These are phyloP conservation scores for Gila orcuttii DNA, from an alignment of 2,113 vertebrate species.

Conservation along the genomic window DNA sequence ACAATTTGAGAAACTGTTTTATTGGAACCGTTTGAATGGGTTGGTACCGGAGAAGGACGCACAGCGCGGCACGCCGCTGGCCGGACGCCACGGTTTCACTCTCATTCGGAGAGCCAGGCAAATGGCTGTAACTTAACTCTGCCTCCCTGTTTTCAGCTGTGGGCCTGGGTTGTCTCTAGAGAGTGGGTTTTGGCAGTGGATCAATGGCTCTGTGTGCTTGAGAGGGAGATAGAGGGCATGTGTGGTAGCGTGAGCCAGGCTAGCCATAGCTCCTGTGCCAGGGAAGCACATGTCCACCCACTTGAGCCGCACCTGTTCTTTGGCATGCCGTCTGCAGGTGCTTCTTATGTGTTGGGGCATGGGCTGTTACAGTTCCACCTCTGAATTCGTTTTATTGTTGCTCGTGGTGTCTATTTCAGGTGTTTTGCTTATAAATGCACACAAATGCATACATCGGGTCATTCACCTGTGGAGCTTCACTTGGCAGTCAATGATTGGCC, in stretches of 20 bases:
- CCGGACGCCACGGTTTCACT: conserved; percentile 21
- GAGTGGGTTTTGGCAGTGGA: conserved; percentile 45
- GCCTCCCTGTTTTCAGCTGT: conserved; percentile 41
- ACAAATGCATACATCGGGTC: neutral
- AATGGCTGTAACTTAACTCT: conserved; percentile 46
- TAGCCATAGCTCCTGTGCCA: conserved; percentile 38
- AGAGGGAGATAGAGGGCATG: conserved; percentile 1
- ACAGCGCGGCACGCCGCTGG: neutral
- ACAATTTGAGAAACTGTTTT: conserved; percentile 5
- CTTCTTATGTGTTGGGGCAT: neutral
- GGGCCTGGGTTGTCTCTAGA: conserved; percentile 41
- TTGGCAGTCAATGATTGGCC: conserved; percentile 9
- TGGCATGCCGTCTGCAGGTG: conserved; percentile 32
- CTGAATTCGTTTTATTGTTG: neutral
- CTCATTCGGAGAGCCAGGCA: conserved; percentile 40
- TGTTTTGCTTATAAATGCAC: conserved; percentile 17
- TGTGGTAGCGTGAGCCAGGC: conserved; percentile 33
- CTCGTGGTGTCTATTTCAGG: neutral
- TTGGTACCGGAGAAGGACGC: neutral
- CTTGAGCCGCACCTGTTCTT: conserved; percentile 45
- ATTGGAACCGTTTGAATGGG: neutral
- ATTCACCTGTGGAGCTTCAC: neutral
- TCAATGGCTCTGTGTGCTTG: conserved; percentile 41
- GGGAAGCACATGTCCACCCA: conserved; percentile 35
- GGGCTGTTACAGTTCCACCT: neutral